Base-by-base conservation (phyloP, 1,140 invertebrate species). In the Cotesia glomerata region DNA sequence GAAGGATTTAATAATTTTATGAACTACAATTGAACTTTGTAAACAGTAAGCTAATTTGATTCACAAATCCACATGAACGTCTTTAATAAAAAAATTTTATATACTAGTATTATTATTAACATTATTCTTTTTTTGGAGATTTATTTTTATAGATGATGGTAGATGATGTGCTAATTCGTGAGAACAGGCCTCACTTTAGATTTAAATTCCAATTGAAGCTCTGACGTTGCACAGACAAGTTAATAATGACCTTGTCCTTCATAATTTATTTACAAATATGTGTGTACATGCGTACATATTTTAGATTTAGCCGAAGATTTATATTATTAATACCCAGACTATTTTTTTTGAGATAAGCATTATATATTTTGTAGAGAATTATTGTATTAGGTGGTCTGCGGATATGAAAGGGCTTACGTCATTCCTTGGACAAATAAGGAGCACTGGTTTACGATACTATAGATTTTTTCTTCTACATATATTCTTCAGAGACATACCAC, bases 381-480 rank as follows among this genome's bases (percentile, higher is more conserved):
- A 58, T 58, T 45, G 7, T 45, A 45, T 16, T 58, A 58, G 56
- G 56, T 58, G 56, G 56, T 58, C 56, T 18, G 14, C 16, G 8
- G 56, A 11, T 18, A 58, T 58, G 56, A 58, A 58, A 58, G 56
- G 56, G 56, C 56, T 58, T 58, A 58, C 56, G 56, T 58, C 56
- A 58, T 58, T 18, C 16, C 39, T 45, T 58, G 14, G 9, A 5
- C 56, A 16, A 58, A 58, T 58, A 58, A 58, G 56, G 18, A 18
- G 56, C 9, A 58, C 18, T 45, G 39, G 39, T 45, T 45, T 45
- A 45, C 11, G 7, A 45, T 45, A 45, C 26, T 26, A 26, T 26
- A 26, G 26, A 26, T 26, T 26, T 26, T 26, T 26, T 26, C 26
- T 26, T 26, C 26, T 26, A 26, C 26, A 26, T 26, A 26, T 26